These are phyloP conservation scores for Virgularia gustaviana DNA, from an alignment of 92 coral and sea anemone genomes.

Conservation along the genomic window DNA sequence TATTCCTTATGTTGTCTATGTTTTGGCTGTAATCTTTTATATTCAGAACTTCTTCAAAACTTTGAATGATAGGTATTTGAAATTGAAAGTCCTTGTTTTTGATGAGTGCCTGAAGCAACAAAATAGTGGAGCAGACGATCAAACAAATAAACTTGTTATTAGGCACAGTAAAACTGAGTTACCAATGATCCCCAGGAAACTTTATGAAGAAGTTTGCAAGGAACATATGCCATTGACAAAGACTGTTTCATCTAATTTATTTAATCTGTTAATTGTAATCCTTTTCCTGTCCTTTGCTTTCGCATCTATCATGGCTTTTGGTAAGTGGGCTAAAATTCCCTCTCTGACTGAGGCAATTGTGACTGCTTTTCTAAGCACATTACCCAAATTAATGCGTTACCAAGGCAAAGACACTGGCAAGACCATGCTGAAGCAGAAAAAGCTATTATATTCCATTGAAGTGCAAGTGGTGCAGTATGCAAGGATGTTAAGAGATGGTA, in stretches of 20 bases:
- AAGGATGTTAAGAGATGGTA: not conserved
- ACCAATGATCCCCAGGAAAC: conserved; percentile 34
- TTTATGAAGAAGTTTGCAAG: conserved; percentile 8
- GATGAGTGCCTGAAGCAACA: conserved; percentile 28
- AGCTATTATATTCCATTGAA: conserved; percentile 3
- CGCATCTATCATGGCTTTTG: conserved; percentile 21
- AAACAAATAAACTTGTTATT: not conserved
- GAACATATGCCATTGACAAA: conserved; percentile 13
- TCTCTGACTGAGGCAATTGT: conserved; percentile 22
- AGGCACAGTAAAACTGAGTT: conserved; percentile 19
- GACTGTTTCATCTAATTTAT: conserved; percentile 6
- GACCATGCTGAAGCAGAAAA: conserved; percentile 20
- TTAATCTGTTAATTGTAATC: not conserved
- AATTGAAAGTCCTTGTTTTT: conserved; percentile 23
- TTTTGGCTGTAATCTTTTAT: conserved; percentile 1
- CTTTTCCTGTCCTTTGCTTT: conserved; percentile 18
- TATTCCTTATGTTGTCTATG: conserved; percentile 13
- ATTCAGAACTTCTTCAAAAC: not conserved
- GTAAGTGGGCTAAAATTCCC: conserved; percentile 26
- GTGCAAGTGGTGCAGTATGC: conserved; percentile 1
- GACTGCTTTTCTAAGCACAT: not conserved
- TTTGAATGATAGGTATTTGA: conserved; percentile 19
- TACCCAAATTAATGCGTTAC: conserved; percentile 16
- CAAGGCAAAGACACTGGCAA: conserved; percentile 4
- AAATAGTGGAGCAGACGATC: not conserved